Base-by-base conservation (phyloP, 1,140 invertebrate genomes). In the Penaeus chinensis region DNA sequence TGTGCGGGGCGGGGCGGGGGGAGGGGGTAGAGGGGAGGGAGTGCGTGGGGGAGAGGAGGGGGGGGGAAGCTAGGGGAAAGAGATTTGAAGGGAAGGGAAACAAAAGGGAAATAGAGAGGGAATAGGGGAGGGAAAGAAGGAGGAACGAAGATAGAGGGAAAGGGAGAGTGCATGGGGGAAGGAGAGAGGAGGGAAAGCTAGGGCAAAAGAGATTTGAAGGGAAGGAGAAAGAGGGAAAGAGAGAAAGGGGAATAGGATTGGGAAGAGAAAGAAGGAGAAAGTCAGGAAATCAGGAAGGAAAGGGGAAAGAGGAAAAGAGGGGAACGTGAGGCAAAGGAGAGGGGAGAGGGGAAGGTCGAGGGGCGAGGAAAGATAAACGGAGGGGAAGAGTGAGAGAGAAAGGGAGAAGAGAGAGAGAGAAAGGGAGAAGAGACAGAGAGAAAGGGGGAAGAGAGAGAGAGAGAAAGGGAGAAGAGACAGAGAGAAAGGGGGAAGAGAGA, bases 171-270 rank as follows among this genome's bases (percentile, higher is more conserved):
- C 7, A 47, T 7, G 54, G 11, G 16, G 16, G 54, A 54, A 8
- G 54, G 54, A 54, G 54, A 16, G 54, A 27, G 13, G 19, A 42
- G 19, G 20, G n/a, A 20, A 78, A 60, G 16, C 27, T 20, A 22
- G 10, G 74, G 8, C 10, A 32, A 22, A 37, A 54, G 37, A 20
- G 37, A 54, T 54, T 78, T 78, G 76, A 78, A 42, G 76, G 76
- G 76, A 54, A 78, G 76, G 22, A 54, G 37, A 54, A 78, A 78
- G 54, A 54, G 76, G 79, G 76, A 54, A 78, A 32, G 22, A 54
- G 37, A 54, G 37, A 78, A 42, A 54, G 76, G 79, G 37, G 54
- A 47, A 47, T 4, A 47, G 16, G 37, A 47, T 11, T 7, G 16
- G 54, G 42, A 22, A 61, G 37, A 32, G 54, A 61, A 61, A 62